Evolutionary conservation across 2,888 invertebrate genomes (phyloP).

Genomic region (Lithophane ornitopus): DNA sequence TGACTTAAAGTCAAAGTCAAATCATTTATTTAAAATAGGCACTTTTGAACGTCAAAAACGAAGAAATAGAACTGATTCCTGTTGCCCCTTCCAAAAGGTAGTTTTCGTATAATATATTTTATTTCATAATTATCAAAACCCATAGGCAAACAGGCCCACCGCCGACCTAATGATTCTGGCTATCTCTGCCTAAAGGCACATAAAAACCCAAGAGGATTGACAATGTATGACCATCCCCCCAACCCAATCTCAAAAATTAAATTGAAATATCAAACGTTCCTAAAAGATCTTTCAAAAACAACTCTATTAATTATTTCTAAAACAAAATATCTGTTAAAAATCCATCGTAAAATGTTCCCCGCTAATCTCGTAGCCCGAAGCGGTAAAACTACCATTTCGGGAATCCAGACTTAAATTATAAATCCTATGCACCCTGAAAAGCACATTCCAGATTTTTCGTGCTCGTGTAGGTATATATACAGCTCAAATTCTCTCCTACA

Average conservation of each 20-base stretch:
- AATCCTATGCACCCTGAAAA: conserved; percentile 49
- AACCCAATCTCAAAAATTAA: neutral
- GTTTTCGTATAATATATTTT: no score
- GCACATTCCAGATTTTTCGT: conserved; percentile 50
- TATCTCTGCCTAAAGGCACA: neutral
- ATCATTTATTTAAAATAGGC: no score
- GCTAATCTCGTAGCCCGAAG: conserved; percentile 17
- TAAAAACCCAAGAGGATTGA: neutral
- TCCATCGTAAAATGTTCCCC: neutral
- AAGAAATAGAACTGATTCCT: no score
- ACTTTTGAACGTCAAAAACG: no score
- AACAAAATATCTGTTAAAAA: neutral
- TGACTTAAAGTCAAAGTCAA: no score
- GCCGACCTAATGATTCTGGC: neutral
- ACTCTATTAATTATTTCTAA: neutral
- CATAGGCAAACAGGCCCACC: neutral
- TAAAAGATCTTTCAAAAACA: neutral
- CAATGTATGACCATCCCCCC: no score
- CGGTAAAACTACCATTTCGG: conserved; percentile 43
- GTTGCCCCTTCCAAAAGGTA: no score
- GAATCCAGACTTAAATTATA: conserved; percentile 49
- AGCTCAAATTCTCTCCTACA: conserved; percentile 42
- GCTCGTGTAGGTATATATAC: conserved; percentile 14
- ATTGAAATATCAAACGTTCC: neutral
- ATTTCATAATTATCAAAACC: no score